A percentile compares a stretch with the other conserved stretches of the same genome.
Evolutionary conservation across 2,113 vertebrate genomes (phyloP).

Genomic region (Brienomyrus brachyistius): DNA sequence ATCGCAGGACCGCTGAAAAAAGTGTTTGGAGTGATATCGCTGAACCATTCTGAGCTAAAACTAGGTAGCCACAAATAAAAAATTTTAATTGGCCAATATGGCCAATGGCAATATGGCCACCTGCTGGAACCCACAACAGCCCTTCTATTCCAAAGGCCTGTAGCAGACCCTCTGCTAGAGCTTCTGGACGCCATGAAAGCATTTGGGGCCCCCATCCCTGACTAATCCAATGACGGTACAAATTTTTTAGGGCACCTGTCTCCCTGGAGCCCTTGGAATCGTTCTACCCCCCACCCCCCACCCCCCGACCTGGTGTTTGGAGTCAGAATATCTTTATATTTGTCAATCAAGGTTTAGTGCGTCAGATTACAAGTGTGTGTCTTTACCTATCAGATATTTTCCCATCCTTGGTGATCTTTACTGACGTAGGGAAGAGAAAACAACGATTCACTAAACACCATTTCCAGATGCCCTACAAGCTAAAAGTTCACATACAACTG

Average conservation of each 20-base stretch:
- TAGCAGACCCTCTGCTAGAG: neutral
- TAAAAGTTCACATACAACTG: neutral
- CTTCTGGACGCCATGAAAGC: neutral
- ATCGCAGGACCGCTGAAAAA: neutral
- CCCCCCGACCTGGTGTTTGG: neutral
- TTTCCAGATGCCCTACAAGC: neutral
- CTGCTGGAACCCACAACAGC: neutral
- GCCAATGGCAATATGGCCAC: neutral
- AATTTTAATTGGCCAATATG: neutral
- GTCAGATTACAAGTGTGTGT: neutral
- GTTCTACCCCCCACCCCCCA: neutral
- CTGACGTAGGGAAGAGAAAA: too few species aligned
- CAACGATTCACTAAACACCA: neutral
- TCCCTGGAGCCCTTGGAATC: neutral
- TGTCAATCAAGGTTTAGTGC: neutral
- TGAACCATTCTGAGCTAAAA: neutral
- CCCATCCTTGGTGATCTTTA: neutral
- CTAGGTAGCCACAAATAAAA: neutral
- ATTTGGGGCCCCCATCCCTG: neutral
- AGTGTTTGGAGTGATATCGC: neutral
- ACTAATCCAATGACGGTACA: neutral
- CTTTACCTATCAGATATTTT: neutral
- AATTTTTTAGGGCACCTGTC: neutral
- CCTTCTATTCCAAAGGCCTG: neutral
- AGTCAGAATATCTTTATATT: neutral